A percentile compares a stretch with the other conserved stretches of the same genome.
These are phyloP conservation scores for Drosophila persimilis DNA, from an alignment of 1,140 invertebrate species.

Conservation along the genomic window DNA sequence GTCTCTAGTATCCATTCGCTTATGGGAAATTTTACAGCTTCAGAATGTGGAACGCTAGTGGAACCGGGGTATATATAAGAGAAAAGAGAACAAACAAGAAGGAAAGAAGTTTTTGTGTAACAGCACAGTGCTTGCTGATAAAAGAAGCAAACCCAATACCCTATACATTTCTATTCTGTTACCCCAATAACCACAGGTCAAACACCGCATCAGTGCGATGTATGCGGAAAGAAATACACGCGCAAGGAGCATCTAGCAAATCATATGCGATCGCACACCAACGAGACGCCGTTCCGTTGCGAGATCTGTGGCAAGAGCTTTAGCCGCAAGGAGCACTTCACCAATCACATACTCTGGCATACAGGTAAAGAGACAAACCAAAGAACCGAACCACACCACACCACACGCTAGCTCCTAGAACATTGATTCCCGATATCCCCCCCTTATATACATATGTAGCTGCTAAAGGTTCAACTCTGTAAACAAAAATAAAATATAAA, in stretches of 20 bases:
- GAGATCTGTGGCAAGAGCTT: slow-evolving; percentile 94
- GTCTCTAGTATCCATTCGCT: too few species aligned
- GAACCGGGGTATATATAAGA: slow-evolving; percentile 6
- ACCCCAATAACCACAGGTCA: slow-evolving; percentile 66
- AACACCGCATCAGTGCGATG: slow-evolving; percentile 82
- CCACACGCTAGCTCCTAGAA: background rate
- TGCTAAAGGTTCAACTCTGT: slow-evolving; percentile 11
- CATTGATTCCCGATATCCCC: background rate
- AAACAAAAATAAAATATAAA: background rate
- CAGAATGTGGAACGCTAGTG: too few species aligned
- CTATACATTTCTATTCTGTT: slow-evolving; percentile 49
- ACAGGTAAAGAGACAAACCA: slow-evolving; percentile 85
- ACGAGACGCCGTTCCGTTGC: slow-evolving; percentile 91
- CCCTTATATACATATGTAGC: background rate
- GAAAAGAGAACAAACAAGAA: slow-evolving; percentile 25
- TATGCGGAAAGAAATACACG: slow-evolving; percentile 91
- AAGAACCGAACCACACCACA: slow-evolving; percentile 8
- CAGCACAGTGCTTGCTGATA: slow-evolving; percentile 27
- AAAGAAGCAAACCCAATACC: slow-evolving; percentile 27
- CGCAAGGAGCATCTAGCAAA: slow-evolving; percentile 93
- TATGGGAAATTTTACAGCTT: too few species aligned
- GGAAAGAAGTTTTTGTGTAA: slow-evolving; percentile 6
- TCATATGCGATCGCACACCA: slow-evolving; percentile 91
- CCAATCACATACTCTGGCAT: slow-evolving; percentile 94
- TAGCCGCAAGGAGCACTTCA: slow-evolving; percentile 93